Conservation (phyloP, 2,797 vertebrate genomes). For the Sebastes nivosus region DNA sequence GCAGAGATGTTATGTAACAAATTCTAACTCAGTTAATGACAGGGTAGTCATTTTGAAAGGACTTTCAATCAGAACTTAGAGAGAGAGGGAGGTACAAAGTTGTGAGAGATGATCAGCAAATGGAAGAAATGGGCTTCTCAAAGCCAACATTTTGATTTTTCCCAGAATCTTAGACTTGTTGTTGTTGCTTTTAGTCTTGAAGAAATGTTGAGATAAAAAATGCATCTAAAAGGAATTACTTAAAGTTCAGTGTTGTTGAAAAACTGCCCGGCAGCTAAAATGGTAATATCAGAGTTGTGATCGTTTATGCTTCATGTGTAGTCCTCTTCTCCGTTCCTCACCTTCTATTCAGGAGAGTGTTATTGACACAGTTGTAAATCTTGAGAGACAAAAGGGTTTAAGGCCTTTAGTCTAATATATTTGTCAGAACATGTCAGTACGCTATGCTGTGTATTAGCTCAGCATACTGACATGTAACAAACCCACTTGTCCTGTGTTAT, state of each 20-base stretch:
- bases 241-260: not conserved
- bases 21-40: conserved; percentile 29
- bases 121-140: not conserved
- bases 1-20: conserved; percentile 22
- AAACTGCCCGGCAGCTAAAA: not conserved
- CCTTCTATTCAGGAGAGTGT: not conserved
- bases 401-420: conserved; percentile 9
- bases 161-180: not conserved
- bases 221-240: not conserved
- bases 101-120: conserved; percentile 8
- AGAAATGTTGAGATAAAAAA: not conserved
- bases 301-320: too few species aligned
- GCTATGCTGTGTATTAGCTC: not conserved
- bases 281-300: too few species aligned
- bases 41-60: conserved; percentile 36
- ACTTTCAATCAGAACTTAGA: not conserved
- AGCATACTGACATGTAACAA: not conserved
- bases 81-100: not conserved
- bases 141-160: not conserved
- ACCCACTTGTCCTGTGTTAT: not conserved
- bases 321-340: not conserved
- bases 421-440: conserved; percentile 14
- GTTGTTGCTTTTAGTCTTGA: not conserved
- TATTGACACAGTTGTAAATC: conserved; percentile 7
- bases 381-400: not conserved